Percentiles rank a stretch among this genome's conserved stretches.
Evolutionary conservation across 2,888 invertebrate species (phyloP).

Genomic region (Drosophila basisetae): DNA sequence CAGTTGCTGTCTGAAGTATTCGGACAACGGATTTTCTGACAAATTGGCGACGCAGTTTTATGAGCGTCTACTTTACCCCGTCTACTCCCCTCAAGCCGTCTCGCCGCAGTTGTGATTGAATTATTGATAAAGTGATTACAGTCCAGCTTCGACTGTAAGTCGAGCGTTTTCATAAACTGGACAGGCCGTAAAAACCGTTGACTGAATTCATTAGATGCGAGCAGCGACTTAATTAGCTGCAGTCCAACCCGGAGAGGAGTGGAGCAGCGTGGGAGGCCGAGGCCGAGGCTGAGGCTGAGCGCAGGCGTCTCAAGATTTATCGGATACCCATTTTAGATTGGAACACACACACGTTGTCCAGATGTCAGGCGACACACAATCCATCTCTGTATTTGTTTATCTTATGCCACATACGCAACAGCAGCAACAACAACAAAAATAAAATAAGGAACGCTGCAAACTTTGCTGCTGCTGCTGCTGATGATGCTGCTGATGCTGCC

Average conservation of each 20-base stretch:
- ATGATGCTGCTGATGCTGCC: neutral
- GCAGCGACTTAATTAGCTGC: slow-evolving; percentile 53
- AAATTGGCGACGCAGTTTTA: slow-evolving; percentile 70
- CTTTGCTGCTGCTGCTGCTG: slow-evolving; percentile 5
- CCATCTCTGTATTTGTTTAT: slow-evolving; percentile 80
- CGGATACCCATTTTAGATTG: slow-evolving; percentile 72
- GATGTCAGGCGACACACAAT: slow-evolving; percentile 76
- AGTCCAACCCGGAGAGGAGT: neutral
- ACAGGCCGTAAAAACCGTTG: slow-evolving; percentile 60
- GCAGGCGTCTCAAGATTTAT: slow-evolving; percentile 55
- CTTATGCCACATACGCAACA: slow-evolving; percentile 70
- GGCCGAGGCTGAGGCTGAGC: neutral
- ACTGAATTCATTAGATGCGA: slow-evolving; percentile 57
- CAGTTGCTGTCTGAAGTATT: slow-evolving; percentile 41
- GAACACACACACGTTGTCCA: slow-evolving; percentile 54
- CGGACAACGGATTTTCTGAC: slow-evolving; percentile 20
- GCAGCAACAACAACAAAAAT: slow-evolving; percentile 10
- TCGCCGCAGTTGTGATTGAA: slow-evolving; percentile 68
- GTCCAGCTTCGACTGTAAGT: slow-evolving; percentile 19
- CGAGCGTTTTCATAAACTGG: slow-evolving; percentile 40
- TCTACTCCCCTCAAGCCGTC: neutral
- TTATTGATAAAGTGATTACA: slow-evolving; percentile 80
- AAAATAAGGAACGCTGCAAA: slow-evolving; percentile 15
- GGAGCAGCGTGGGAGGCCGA: neutral
- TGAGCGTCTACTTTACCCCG: slow-evolving; percentile 48